Conservation (phyloP, 30 jellyfish, hydroid and myxozoan species). For the Aurelia aurita region DNA sequence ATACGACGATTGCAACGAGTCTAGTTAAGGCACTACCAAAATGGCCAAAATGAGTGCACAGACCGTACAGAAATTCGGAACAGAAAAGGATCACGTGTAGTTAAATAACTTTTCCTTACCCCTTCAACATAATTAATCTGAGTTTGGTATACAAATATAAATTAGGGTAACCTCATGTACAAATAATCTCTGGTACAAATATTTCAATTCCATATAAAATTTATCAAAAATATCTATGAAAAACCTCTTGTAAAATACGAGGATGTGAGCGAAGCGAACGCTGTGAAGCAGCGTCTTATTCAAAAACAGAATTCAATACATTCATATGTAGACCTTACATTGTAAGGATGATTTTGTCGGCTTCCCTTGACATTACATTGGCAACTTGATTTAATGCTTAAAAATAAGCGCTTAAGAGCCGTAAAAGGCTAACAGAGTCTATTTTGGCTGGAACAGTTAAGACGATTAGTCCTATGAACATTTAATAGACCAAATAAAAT, state of each 20-base stretch:
- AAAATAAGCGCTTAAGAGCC: too few species aligned
- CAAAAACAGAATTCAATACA: conserved; percentile 33
- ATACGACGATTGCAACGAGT: too few species aligned
- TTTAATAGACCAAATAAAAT: too few species aligned
- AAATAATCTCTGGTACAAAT: conserved; percentile 76
- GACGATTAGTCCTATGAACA: too few species aligned
- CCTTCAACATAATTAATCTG: conserved; percentile 63
- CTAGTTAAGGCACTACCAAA: too few species aligned
- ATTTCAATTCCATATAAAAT: conserved; percentile 71
- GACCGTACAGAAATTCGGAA: not conserved
- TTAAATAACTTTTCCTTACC: conserved; percentile 51
- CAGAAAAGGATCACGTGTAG: not conserved
- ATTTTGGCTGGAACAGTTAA: too few species aligned
- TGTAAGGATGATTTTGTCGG: conserved; percentile 59
- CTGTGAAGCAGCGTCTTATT: conserved; percentile 21
- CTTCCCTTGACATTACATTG: conserved; percentile 37
- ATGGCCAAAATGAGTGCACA: too few species aligned
- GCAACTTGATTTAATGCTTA: too few species aligned
- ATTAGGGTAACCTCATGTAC: conserved; percentile 81
- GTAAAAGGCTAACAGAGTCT: too few species aligned
- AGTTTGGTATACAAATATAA: conserved; percentile 66
- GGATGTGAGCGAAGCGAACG: conserved; percentile 33
- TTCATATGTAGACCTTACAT: conserved; percentile 57
- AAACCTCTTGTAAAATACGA: conserved; percentile 19
- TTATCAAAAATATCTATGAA: conserved; percentile 56